phyloP scores from a whole-genome alignment of 1,140 invertebrate genomes.

The Drosophila kikkawai region DNA sequence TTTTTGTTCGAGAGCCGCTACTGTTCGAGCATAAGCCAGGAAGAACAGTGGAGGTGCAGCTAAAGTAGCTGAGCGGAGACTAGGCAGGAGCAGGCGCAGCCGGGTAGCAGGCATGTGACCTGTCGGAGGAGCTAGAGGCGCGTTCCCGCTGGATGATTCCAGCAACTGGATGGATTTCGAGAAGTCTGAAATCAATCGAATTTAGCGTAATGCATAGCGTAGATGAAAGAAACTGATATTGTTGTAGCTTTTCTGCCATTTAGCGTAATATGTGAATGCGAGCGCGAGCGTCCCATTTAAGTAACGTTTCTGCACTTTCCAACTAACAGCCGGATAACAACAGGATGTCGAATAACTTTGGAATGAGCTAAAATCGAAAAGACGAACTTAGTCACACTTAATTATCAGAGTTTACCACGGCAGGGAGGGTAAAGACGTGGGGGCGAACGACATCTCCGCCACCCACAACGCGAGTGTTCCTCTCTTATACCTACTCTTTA shows the following conservation, averaged over 20 bases:
- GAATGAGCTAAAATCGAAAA: background rate
- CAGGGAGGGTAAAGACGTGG: slow-evolving; percentile 4
- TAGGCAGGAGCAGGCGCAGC: background rate
- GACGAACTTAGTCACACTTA: background rate
- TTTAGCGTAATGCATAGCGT: too few relatives aligned
- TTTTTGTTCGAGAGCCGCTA: too few relatives aligned
- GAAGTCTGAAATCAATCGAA: too few relatives aligned
- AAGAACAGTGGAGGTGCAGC: background rate
- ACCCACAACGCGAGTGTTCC: background rate
- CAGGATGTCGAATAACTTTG: background rate
- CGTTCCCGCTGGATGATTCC: too few relatives aligned
- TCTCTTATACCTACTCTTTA: too few relatives aligned
- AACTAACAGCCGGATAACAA: accelerated
- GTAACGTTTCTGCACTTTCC: too few relatives aligned
- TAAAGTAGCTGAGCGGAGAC: background rate
- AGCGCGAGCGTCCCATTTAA: too few relatives aligned
- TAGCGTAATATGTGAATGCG: too few relatives aligned
- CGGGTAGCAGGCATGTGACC: too few relatives aligned
- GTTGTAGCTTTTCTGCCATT: too few relatives aligned
- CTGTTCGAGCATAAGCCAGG: background rate
- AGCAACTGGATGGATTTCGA: accelerated
- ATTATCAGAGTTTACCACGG: background rate
- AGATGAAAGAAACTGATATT: too few relatives aligned
- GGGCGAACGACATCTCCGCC: background rate
- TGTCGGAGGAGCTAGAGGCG: too few relatives aligned